Evolutionary conservation across 2,797 vertebrate species (phyloP).

Genomic region (Tachyglossus aculeatus): DNA sequence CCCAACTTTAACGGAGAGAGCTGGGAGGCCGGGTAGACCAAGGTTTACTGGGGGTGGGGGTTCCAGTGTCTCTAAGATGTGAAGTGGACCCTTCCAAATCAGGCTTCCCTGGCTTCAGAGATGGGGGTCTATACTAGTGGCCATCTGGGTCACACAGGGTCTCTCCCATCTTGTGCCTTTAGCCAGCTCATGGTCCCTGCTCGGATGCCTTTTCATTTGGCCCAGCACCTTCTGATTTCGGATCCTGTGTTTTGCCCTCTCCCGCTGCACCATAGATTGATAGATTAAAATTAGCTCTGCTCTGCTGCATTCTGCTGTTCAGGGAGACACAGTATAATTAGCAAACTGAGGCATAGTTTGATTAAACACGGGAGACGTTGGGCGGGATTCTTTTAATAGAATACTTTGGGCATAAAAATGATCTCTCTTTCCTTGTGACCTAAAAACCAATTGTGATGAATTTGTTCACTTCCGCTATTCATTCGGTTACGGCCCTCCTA

Average conservation of each 20-base stretch:
- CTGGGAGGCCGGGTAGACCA: not conserved
- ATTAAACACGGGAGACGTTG: not conserved
- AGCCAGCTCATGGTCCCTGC: not conserved
- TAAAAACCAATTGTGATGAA: no score
- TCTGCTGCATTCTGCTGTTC: not conserved
- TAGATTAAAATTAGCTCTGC: not conserved
- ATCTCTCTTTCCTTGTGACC: conserved; percentile 7
- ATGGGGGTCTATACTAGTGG: conserved; percentile 1
- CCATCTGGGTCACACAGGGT: not conserved
- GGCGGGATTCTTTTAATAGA: conserved; percentile 3
- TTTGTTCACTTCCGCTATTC: no score
- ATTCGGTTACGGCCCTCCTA: no score
- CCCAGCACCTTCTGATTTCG: not conserved
- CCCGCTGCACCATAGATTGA: not conserved
- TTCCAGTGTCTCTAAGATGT: conserved; percentile 10
- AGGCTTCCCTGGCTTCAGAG: not conserved
- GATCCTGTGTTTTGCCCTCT: not conserved
- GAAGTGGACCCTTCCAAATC: conserved; percentile 1
- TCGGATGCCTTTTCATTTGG: not conserved
- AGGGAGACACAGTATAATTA: not conserved
- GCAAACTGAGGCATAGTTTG: not conserved
- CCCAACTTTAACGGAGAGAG: not conserved
- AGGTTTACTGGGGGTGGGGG: conserved; percentile 10
- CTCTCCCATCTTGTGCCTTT: not conserved
- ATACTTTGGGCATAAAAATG: not conserved